Percentiles rank a stretch among this genome's conserved stretches.
phyloP scores from a whole-genome alignment of 2,797 vertebrate genomes.

The Orientallactaga sibirica region DNA sequence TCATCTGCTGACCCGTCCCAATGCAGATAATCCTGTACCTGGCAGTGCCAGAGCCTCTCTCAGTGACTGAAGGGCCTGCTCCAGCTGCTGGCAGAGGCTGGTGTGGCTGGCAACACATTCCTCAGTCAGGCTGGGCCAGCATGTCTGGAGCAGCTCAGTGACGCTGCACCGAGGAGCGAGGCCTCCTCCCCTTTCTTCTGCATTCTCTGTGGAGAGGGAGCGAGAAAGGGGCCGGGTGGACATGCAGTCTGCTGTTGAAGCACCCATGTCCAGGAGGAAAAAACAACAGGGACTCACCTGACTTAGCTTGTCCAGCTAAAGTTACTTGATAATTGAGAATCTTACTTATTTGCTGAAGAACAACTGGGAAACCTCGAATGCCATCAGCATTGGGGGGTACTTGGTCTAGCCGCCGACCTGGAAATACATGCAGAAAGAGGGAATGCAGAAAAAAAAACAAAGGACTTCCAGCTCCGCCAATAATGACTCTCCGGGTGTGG shows the following conservation, averaged over 20 bases:
- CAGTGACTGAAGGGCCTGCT: slow-evolving; percentile 90
- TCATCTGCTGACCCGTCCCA: neutral
- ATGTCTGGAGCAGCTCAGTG: slow-evolving; percentile 93
- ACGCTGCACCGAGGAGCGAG: slow-evolving; percentile 91
- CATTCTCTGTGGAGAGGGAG: slow-evolving; percentile 86
- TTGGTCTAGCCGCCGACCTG: slow-evolving; percentile 91
- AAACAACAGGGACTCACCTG: slow-evolving; percentile 81
- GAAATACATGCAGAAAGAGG: neutral
- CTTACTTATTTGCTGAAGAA: slow-evolving; percentile 96
- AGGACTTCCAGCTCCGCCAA: neutral
- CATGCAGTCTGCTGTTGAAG: neutral
- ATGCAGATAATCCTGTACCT: slow-evolving; percentile 86
- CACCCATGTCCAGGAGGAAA: neutral
- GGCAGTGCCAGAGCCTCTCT: slow-evolving; percentile 86
- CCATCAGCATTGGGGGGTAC: slow-evolving; percentile 87
- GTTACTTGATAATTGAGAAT: slow-evolving; percentile 91
- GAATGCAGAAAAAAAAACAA: neutral
- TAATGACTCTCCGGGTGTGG: neutral
- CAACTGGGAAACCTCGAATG: slow-evolving; percentile 93
- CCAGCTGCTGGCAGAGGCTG: slow-evolving; percentile 90
- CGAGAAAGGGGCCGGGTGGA: neutral
- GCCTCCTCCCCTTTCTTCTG: slow-evolving; percentile 89
- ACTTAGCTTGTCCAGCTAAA: slow-evolving; percentile 84
- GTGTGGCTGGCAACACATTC: slow-evolving; percentile 91
- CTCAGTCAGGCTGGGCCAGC: slow-evolving; percentile 91